These are phyloP conservation scores for Nibea coibor DNA, from an alignment of 2,113 vertebrate species.

Conservation along the genomic window DNA sequence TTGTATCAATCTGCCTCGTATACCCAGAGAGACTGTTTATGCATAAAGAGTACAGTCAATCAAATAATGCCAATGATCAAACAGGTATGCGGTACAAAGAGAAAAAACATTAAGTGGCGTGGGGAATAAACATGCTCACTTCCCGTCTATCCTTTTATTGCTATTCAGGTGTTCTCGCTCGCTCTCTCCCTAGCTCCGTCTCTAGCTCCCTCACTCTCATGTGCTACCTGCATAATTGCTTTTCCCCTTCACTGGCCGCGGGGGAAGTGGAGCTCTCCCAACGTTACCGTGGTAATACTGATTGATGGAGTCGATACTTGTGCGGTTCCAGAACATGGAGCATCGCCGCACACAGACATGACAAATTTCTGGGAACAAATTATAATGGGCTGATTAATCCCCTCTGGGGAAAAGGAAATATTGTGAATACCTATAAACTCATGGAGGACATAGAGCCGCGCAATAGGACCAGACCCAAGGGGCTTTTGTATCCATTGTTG, in stretches of 20 bases:
- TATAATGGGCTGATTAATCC: slow-evolving; percentile 82
- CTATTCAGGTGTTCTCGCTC: slow-evolving; percentile 50
- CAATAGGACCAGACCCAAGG: slow-evolving; percentile 30
- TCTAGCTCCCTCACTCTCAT: slow-evolving; percentile 53
- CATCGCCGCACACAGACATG: slow-evolving; percentile 78
- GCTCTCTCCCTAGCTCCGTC: slow-evolving; percentile 28
- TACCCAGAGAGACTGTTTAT: slow-evolving; percentile 39
- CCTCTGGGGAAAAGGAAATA: slow-evolving; percentile 80
- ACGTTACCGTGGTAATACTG: slow-evolving; percentile 83
- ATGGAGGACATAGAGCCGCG: slow-evolving; percentile 47
- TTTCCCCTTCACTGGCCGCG: slow-evolving; percentile 78
- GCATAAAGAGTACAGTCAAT: slow-evolving; percentile 38
- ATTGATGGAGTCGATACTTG: slow-evolving; percentile 85
- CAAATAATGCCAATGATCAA: slow-evolving; percentile 58
- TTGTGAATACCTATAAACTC: slow-evolving; percentile 80
- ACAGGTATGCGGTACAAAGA: slow-evolving; percentile 42
- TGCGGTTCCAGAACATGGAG: slow-evolving; percentile 84
- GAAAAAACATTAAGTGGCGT: slow-evolving; percentile 51
- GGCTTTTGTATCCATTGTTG: slow-evolving; percentile 47
- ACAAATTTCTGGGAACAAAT: slow-evolving; percentile 83
- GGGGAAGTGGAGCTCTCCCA: slow-evolving; percentile 79
- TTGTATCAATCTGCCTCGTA: slow-evolving; percentile 31
- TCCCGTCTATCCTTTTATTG: slow-evolving; percentile 47
- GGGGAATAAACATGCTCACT: slow-evolving; percentile 47
- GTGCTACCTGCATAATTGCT: slow-evolving; percentile 83